Conservation (phyloP, 2,888 invertebrate species). For the Calephelis perditalis region DNA sequence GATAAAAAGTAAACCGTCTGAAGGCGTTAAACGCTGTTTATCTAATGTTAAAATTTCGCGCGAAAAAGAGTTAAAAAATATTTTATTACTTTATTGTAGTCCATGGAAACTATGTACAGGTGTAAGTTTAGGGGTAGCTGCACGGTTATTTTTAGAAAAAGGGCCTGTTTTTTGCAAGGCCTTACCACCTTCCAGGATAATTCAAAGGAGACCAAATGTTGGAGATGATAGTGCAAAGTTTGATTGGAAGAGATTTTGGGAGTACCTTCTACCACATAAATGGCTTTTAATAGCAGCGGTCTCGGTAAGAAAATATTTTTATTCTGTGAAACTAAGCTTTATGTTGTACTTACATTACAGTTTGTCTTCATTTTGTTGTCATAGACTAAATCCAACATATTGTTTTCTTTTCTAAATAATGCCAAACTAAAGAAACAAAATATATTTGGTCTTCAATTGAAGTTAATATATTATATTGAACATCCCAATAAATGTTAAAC, state of each 20-base stretch:
- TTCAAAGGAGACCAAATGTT: constrained; percentile 74
- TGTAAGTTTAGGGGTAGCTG: constrained; percentile 60
- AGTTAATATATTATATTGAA: background rate
- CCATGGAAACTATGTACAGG: constrained; percentile 70
- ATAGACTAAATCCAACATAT: too few relatives aligned
- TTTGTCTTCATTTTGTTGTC: too few relatives aligned
- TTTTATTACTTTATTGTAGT: constrained; percentile 47
- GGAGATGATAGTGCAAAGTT: constrained; percentile 79
- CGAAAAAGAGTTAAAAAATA: constrained; percentile 48
- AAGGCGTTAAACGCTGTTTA: constrained; percentile 47
- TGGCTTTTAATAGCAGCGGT: constrained; percentile 88
- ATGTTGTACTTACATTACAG: background rate
- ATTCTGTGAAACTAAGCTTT: background rate
- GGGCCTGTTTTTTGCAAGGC: constrained; percentile 83
- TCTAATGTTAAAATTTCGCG: constrained; percentile 44
- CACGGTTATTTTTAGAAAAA: constrained; percentile 54
- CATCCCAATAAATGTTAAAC: too few relatives aligned
- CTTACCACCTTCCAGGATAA: constrained; percentile 64
- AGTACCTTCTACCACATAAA: constrained; percentile 86
- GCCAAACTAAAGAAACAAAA: too few relatives aligned
- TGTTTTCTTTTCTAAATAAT: too few relatives aligned
- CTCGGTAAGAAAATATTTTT: constrained; percentile 77
- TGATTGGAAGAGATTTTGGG: constrained; percentile 87
- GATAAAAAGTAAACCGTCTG: constrained; percentile 50
- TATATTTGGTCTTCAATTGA: background rate